phyloP scores from a whole-genome alignment of 2,113 vertebrate species.

The Takifugu bimaculatus region DNA sequence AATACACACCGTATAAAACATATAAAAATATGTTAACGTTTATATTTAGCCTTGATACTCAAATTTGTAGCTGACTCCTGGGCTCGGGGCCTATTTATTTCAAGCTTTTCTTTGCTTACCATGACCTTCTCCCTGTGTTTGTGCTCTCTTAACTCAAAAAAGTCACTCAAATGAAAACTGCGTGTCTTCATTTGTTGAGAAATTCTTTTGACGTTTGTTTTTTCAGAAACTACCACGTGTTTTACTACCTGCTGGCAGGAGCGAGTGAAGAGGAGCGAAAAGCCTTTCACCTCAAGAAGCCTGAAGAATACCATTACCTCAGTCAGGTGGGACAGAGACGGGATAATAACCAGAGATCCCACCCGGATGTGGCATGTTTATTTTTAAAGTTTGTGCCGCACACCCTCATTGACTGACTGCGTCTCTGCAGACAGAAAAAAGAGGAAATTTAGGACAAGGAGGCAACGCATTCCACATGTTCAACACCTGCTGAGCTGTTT shows the following conservation, averaged over 20 bases:
- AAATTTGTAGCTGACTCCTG: too few relatives aligned
- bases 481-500: constrained; percentile 13
- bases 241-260: constrained; percentile 99
- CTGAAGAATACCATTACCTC: constrained; percentile 97
- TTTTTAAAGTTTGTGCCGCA: background rate
- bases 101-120: too few relatives aligned
- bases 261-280: constrained; percentile 90
- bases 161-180: too few relatives aligned
- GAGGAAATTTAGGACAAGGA: constrained; percentile 25
- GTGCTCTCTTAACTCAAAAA: background rate
- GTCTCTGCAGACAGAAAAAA: constrained; percentile 48
- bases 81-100: too few relatives aligned
- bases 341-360: background rate
- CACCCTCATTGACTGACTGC: background rate
- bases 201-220: background rate
- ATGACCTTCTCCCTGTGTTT: background rate
- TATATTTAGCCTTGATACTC: too few relatives aligned
- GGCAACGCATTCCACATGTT: constrained; percentile 51
- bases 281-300: constrained; percentile 90
- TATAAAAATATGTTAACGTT: too few relatives aligned
- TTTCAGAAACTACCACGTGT: constrained; percentile 97
- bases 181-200: too few relatives aligned
- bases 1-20: too few relatives aligned
- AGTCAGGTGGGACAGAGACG: constrained; percentile 83
- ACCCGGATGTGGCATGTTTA: background rate